Base-by-base conservation (phyloP, 2,113 vertebrate genomes). In the Lampris incognitus region DNA sequence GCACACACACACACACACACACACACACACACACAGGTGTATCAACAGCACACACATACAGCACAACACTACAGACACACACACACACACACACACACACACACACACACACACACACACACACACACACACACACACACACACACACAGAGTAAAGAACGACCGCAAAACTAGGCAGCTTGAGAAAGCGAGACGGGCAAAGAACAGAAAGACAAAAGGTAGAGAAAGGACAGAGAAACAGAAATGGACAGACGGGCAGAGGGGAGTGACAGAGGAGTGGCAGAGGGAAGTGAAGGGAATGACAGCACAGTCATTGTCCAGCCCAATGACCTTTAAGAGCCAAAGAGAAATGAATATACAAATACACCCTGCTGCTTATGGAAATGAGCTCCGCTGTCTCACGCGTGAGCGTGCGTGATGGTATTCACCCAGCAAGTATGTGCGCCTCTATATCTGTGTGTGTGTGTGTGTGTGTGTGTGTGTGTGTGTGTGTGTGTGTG, bases 301-400 rank as follows among this genome's bases (percentile, higher is more conserved):
- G 77, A 88, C 85, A 84, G 78, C 50, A 76, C 42, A 61, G 76
- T 10, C 51, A 74, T 78, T 41, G n/a, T 72, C 62, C 63, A 76
- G 41, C 40, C 41, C 38, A 72, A 50, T 89, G 91, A 93, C 91
- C 91, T 93, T 93, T 92, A 74, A 74, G 56, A 52, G 72, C 42
- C 38, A 57, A 71, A 78, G 74, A 85, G 80, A 81, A 85, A 83
- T 77, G 72, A 64, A 87, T 74, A 87, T 86, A 91, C 87, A 91
- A 86, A 85, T 87, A 78, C 66, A 83, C 51, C 11, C 56, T 8
- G 46, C 56, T 46, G 67, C 46, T 67, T n/a, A 24, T 24, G 24
- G 24, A 24, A 24, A 24, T 24, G 24, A 24, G 24, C 24, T 24
- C 24, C 24, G 24, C 24, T 24, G 24, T 24, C 24, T 24, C 24